Evolutionary conservation across 1,140 invertebrate genomes (phyloP).

Genomic region (Brachionus paranguensis): DNA sequence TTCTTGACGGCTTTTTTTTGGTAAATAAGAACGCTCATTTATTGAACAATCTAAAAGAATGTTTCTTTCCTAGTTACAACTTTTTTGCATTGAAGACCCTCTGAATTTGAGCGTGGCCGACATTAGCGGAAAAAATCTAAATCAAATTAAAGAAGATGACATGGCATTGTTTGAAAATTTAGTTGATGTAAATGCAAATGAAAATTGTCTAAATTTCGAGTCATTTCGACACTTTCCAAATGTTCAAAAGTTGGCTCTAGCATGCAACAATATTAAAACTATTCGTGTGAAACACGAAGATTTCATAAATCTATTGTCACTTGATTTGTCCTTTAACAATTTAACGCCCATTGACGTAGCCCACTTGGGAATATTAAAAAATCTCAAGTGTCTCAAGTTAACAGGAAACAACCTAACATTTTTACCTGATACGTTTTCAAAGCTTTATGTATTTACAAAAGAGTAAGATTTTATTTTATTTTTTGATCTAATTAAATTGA

Average conservation of each 20-base stretch:
- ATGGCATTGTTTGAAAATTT: conserved; percentile 53
- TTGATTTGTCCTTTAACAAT: conserved; percentile 55
- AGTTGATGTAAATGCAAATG: conserved; percentile 53
- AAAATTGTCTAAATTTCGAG: conserved; percentile 52
- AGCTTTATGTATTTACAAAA: conserved; percentile 34
- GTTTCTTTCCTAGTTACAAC: conserved; percentile 47
- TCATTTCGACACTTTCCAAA: conserved; percentile 50
- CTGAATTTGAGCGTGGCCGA: conserved; percentile 52
- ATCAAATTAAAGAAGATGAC: conserved; percentile 51
- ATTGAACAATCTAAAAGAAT: neutral
- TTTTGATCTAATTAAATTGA: neutral
- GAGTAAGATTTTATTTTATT: neutral
- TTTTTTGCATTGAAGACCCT: conserved; percentile 54
- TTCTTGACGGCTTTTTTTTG: conserved; percentile 53
- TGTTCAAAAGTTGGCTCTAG: conserved; percentile 50
- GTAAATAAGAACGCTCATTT: conserved; percentile 42
- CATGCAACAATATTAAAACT: conserved; percentile 45
- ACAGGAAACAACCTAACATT: conserved; percentile 50
- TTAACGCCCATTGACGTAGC: conserved; percentile 50
- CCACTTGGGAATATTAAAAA: conserved; percentile 47
- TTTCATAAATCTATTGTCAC: conserved; percentile 40
- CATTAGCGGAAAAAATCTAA: conserved; percentile 48
- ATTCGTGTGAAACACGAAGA: conserved; percentile 37
- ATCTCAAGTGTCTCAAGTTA: conserved; percentile 50
- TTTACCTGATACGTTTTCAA: conserved; percentile 43